Conservation (phyloP, 2,888 invertebrate genomes). For the Eueremaeus valkanovi region DNA sequence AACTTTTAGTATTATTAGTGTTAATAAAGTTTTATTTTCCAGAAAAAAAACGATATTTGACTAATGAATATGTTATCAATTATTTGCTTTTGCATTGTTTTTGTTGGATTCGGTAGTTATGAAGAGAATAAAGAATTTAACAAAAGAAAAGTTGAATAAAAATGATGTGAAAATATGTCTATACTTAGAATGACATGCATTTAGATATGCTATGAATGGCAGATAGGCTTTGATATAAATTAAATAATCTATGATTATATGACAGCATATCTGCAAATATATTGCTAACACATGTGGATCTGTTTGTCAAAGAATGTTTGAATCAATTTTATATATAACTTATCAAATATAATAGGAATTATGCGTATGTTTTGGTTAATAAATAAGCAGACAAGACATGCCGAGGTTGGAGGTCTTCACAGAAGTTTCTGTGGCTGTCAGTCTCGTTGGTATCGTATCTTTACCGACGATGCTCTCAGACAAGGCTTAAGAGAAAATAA, state of each 20-base stretch:
- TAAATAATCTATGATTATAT: conserved; percentile 26
- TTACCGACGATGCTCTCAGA: neutral
- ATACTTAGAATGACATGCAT: neutral
- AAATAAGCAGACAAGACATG: conserved; percentile 19
- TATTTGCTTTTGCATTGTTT: neutral
- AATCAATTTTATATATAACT: neutral
- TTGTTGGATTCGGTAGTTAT: too few relatives aligned
- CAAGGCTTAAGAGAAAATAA: neutral
- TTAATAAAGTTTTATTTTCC: too few relatives aligned
- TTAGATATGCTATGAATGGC: neutral
- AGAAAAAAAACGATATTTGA: too few relatives aligned
- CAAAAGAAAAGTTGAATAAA: neutral
- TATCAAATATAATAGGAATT: neutral
- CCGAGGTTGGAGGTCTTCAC: neutral
- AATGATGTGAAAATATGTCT: neutral
- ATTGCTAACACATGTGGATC: neutral
- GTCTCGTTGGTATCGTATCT: too few relatives aligned
- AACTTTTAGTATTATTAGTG: too few relatives aligned
- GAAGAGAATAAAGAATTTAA: neutral
- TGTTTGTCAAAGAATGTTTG: neutral
- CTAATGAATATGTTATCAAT: too few relatives aligned
- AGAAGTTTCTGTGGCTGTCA: too few relatives aligned
- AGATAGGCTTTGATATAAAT: conserved; percentile 9
- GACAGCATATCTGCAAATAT: conserved; percentile 1
- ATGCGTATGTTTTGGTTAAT: neutral